Evolutionary conservation across 2,113 vertebrate species (phyloP).

Genomic region (Tympanuchus pallidicinctus): DNA sequence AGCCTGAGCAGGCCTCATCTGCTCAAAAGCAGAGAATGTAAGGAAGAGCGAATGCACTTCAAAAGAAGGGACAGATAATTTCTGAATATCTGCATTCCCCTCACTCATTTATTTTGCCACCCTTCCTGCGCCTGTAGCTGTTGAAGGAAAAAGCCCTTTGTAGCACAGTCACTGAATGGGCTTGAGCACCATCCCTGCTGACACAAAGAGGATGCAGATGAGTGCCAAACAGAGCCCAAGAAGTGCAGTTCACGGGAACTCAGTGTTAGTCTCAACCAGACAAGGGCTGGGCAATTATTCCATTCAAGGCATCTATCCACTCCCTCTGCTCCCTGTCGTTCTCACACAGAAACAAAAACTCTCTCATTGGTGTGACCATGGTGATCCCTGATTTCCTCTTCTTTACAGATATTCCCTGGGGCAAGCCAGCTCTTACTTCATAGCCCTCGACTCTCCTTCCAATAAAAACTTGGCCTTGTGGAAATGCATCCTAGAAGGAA

Average conservation of each 20-base stretch:
- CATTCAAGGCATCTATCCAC: slow-evolving; percentile 85
- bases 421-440: slow-evolving; percentile 77
- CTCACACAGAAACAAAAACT: slow-evolving; percentile 90
- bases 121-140: not conserved
- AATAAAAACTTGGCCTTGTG: slow-evolving; percentile 87
- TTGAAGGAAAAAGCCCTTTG: not conserved
- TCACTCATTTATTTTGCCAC: not conserved
- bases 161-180: not conserved
- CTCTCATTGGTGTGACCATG: slow-evolving; percentile 82
- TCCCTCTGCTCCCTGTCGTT: slow-evolving; percentile 86
- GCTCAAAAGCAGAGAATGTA: not conserved
- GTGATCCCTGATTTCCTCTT: slow-evolving; percentile 85
- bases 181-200: not conserved
- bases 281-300: slow-evolving; percentile 82
- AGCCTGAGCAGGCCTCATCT: not conserved
- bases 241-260: slow-evolving; percentile 14
- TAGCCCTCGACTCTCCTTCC: slow-evolving; percentile 86
- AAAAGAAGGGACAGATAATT: not conserved
- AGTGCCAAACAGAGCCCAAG: not conserved
- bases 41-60: not conserved
- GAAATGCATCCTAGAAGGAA: slow-evolving; percentile 85
- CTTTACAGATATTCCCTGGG: slow-evolving; percentile 79
- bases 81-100: not conserved
- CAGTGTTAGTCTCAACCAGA: slow-evolving; percentile 77
- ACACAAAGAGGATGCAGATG: not conserved